Conservation (phyloP, 2,797 vertebrate species). For the Melanotaenia boesemani region DNA sequence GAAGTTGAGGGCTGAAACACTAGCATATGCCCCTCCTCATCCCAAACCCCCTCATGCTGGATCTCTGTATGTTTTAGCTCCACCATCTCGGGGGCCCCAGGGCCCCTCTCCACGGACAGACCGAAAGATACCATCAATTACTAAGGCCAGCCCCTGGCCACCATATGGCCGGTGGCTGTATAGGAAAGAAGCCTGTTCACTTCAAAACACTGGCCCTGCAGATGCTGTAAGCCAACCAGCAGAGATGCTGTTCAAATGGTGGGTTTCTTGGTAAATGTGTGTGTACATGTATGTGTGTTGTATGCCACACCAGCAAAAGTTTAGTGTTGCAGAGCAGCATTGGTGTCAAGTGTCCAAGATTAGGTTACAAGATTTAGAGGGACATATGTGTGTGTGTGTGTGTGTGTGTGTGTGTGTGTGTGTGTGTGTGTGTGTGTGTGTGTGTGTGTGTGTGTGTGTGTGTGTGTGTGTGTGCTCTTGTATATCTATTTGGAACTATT, state of each 20-base stretch:
- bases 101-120: slow-evolving; percentile 74
- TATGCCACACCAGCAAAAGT: slow-evolving; percentile 50
- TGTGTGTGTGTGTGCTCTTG: slow-evolving; percentile 19
- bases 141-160: slow-evolving; percentile 77
- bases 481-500: slow-evolving; percentile 16
- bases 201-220: slow-evolving; percentile 73
- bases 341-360: slow-evolving; percentile 66
- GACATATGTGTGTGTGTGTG: slow-evolving; percentile 48
- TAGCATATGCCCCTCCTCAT: slow-evolving; percentile 76
- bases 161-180: slow-evolving; percentile 88
- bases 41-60: slow-evolving; percentile 54
- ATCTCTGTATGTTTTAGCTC: slow-evolving; percentile 81
- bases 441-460: no score
- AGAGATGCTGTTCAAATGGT: slow-evolving; percentile 71
- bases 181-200: slow-evolving; percentile 76
- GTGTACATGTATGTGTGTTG: slow-evolving; percentile 31
- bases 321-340: slow-evolving; percentile 78
- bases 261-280: slow-evolving; percentile 26
- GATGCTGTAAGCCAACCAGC: slow-evolving; percentile 77
- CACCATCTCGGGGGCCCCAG: slow-evolving; percentile 67
- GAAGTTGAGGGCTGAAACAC: slow-evolving; percentile 84
- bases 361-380: slow-evolving; percentile 76
- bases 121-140: slow-evolving; percentile 87
- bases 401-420: slow-evolving; percentile 20
- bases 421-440: slow-evolving; percentile 9